Conservation (phyloP, 2,797 vertebrate genomes). For the Halcyon badia region DNA sequence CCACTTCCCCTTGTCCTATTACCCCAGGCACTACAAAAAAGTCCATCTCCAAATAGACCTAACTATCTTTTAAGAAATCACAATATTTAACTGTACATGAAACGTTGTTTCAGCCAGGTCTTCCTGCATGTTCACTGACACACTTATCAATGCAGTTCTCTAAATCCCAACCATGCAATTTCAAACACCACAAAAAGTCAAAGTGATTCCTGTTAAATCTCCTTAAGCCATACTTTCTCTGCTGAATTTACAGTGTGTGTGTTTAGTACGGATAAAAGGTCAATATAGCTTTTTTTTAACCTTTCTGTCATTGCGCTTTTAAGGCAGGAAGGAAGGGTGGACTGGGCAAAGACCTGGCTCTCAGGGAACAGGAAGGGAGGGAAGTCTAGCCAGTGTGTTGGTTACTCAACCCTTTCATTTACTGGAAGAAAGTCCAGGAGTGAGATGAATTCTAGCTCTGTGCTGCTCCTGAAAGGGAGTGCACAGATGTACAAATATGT, state of each 20-base stretch:
- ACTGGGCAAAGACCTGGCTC: conserved; percentile 81
- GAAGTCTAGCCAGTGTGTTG: conserved; percentile 82
- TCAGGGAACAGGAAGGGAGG: conserved; percentile 92
- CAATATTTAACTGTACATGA: not conserved
- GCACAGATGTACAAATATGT: conserved; percentile 87
- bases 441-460: conserved; percentile 94
- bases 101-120: not conserved
- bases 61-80: not conserved
- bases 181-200: conserved; percentile 17
- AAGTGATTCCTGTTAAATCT: conserved; percentile 46
- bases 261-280: conserved; percentile 71
- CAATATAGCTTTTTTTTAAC: conserved; percentile 37
- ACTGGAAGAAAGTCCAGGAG: conserved; percentile 79
- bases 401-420: conserved; percentile 92
- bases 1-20: not conserved
- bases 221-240: not conserved
- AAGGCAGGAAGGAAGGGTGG: conserved; percentile 90
- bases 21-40: rapidly evolving
- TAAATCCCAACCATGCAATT: not conserved
- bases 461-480: conserved; percentile 85
- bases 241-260: conserved; percentile 25
- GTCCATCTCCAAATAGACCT: not conserved
- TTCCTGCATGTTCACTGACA: not conserved
- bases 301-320: conserved; percentile 73
- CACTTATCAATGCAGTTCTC: not conserved